Base-by-base conservation (phyloP, 2,888 invertebrate genomes). In the Tinea semifulvella region DNA sequence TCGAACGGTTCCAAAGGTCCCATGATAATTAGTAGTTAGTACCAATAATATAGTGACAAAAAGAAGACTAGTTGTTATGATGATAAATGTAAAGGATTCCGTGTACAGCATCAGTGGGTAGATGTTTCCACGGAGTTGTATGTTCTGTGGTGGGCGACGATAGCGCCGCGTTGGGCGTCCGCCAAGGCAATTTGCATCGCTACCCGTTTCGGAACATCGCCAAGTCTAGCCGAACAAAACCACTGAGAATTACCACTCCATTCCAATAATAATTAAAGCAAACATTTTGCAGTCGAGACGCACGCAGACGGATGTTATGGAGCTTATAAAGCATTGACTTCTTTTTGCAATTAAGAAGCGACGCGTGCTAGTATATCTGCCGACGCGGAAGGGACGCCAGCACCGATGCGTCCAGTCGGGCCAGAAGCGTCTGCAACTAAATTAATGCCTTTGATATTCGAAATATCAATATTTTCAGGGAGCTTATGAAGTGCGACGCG, bases 251-350 rank as follows among this genome's bases (percentile, higher is more conserved):
- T 75, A 79, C 76, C 72, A 53, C 77, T 75, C 75, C 76, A 80
- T 77, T 80, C 80, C 80, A 80, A 79, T 80, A 80, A 80, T 80
- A 80, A 80, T 80, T 80, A 76, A 80, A 76, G 77, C 80, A 79
- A 75, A 80, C 76, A 77, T 77, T 76, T 77, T 68, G 63, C 69
- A 73, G 68, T 57, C 68, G 71, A 71, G 75, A 72, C 72, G 67
- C 60, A 64, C 68, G 68, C 68, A 68, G 72, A 70, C 72, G 61
- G 65, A 65, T 73, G 73, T 75, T 75, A 75, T 76, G 73, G 74
- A 79, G 76, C 77, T 79, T 79, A 77, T 79, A 77, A 80, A 79
- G 73, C 72, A 75, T 76, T 67, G 68, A 68, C 66, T 58, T 68
- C 65, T 63, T n/a, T 67, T 66, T 63, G 80, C 76, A 79, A 79